Evolutionary conservation across 2,888 invertebrate species (phyloP), one percentile per base, ranked within the genome.

Genomic region (Crepidodera aurea): DNA sequence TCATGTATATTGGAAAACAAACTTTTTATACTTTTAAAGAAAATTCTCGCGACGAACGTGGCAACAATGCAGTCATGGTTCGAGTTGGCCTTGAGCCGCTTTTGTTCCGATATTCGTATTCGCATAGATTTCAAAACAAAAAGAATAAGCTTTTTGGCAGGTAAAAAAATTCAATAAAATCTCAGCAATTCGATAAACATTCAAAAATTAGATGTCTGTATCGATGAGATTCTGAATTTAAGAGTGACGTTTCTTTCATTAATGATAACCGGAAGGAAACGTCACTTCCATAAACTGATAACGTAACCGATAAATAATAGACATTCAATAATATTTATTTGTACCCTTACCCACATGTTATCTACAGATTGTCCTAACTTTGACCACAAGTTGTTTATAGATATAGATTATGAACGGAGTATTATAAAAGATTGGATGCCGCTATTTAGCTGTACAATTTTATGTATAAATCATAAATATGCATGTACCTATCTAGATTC

Each of bases 31-130:
- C n/a, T n/a, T n/a, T n/a, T n/a, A n/a, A n/a, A n/a, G n/a, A n/a
- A n/a, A n/a, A n/a, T n/a, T n/a, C n/a, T n/a, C n/a, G n/a, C n/a
- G n/a, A 29, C 8, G 2, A 6, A 29, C 29, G 10, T 29, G 29
- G 29, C 29, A 29, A 29, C 22, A 22, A 22, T 22, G 22, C 22
- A 22, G 22, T 6, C 22, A 22, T 16, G 54, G 40, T 58, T 51
- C 42, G 46, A 59, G 53, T 56, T 65, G 65, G 56, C 61, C 62
- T 65, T 62, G 62, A 46, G 18, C 51, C 7, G 46, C 27, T 65
- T 60, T 56, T 59, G 56, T 59, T 61, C 44, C 27, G 13, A 32
- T 29, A 42, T 51, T 18, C 16, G 39, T 25, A 46, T 46, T 44
- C 18, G n/a, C 22, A 12, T 44, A 10, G 10, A 44, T 6, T 10